Base-by-base conservation (phyloP, 2,113 vertebrate species). In the Osmerus eperlanus region DNA sequence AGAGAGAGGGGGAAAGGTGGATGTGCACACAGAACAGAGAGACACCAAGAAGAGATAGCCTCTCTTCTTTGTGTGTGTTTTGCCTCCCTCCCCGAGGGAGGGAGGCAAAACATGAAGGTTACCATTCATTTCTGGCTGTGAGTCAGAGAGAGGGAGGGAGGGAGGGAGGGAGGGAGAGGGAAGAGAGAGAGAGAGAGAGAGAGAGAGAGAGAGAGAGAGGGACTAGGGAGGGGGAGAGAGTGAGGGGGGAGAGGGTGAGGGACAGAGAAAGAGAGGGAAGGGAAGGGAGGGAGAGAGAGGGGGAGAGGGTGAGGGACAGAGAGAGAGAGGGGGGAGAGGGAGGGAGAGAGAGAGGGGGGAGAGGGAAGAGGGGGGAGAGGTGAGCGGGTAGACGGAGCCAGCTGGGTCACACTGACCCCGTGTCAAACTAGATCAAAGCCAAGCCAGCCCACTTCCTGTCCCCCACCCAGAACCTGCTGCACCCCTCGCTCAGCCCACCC, bases 391-490 rank as follows among this genome's bases (percentile, higher is more conserved):
- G 79, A 36, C 12, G 0, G 64, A 83, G 81, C 84, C 85, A 85
- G 88, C 84, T 85, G 87, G 88, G 88, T 89, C 87, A 86, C 80
- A 59, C 76, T 78, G 79, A 85, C 86, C 85, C 77, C 71, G 52
- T 68, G 80, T 78, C 53, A 4, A 65, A 78, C 2, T 2, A 84
- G 83, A 88, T 90, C 84, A 89, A 90, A 90, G 85, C 68, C 0
- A 15, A n/a, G 78, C 82, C 83, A n/a, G 82, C 86, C 86, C 85
- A 88, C 89, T 86, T 88, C 87, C 87, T 84, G 83, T 67, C 82
- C 16, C 70, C 80, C 81, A 87, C 87, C 87, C 83, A 2, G 83
- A 68, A 85, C 85, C 52, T 76, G 83, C 81, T 72, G 74, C 74
- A 74, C 67, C 1, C 21, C 8, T 6, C 7, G 60, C 54, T 51